Conservation (phyloP, 2,888 invertebrate species). For the Resseliella maxima region DNA sequence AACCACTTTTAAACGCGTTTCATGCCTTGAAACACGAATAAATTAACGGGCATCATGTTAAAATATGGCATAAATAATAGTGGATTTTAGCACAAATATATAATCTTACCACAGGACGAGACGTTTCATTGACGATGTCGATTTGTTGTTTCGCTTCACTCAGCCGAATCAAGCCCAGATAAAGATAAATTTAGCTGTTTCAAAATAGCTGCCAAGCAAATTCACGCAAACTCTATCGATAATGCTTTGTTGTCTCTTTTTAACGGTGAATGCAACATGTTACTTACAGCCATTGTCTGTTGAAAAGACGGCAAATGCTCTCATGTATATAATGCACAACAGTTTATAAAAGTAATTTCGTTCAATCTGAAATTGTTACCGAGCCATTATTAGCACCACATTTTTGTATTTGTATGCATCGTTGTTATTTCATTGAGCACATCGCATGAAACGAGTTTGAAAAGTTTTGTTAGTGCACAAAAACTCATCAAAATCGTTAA, state of each 20-base stretch:
- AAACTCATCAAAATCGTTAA: slow-evolving; percentile 31
- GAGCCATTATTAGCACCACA: slow-evolving; percentile 41
- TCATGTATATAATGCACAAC: slow-evolving; percentile 2
- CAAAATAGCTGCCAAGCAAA: neutral
- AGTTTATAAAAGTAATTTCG: slow-evolving; percentile 37
- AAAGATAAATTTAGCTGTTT: neutral
- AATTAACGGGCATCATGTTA: slow-evolving; percentile 21
- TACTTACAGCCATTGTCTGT: neutral
- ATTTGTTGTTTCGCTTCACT: neutral
- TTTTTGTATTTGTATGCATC: neutral
- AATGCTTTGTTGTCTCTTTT: neutral
- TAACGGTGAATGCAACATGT: neutral
- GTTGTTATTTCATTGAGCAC: slow-evolving; percentile 12
- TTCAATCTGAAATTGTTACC: slow-evolving; percentile 44
- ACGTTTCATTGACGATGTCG: neutral
- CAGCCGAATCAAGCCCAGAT: neutral
- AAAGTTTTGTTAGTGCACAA: slow-evolving; percentile 10
- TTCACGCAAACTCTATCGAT: neutral
- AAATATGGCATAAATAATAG: slow-evolving; percentile 30
- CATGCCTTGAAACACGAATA: neutral
- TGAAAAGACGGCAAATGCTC: neutral
- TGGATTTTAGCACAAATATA: neutral
- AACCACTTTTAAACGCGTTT: neutral
- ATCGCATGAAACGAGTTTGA: neutral
- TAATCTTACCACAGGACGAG: neutral